These are phyloP conservation scores for Cryptus armator DNA, from an alignment of 2,888 invertebrate genomes.

Conservation along the genomic window DNA sequence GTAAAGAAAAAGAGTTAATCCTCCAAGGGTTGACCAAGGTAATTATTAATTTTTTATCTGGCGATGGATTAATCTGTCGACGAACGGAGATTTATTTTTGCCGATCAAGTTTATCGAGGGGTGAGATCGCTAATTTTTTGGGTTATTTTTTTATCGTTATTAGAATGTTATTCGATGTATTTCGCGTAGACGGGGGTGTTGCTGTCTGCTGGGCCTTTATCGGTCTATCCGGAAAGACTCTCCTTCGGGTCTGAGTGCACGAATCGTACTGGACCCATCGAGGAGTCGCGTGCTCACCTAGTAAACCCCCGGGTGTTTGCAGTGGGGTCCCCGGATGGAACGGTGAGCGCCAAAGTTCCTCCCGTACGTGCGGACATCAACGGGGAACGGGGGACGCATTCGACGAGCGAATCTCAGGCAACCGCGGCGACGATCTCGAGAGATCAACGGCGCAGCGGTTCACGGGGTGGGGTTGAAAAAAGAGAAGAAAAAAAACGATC, in stretches of 20 bases:
- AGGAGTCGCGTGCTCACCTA: constrained; percentile 81
- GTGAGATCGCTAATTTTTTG: constrained; percentile 24
- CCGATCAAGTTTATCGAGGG: neutral
- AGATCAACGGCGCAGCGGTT: constrained; percentile 49
- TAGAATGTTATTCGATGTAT: neutral
- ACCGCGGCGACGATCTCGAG: constrained; percentile 54
- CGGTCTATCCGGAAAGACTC: constrained; percentile 70
- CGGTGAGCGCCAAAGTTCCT: constrained; percentile 70
- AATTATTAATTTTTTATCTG: constrained; percentile 2
- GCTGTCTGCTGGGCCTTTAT: constrained; percentile 22
- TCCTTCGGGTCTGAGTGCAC: constrained; percentile 82
- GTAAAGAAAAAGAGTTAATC: constrained; percentile 9
- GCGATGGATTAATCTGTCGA: neutral
- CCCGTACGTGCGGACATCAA: constrained; percentile 60
- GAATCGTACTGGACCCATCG: constrained; percentile 82
- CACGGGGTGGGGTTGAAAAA: constrained; percentile 46
- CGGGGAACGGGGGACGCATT: constrained; percentile 37
- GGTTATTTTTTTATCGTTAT: neutral
- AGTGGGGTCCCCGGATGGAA: constrained; percentile 65
- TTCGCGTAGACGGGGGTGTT: constrained; percentile 12
- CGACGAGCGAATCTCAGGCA: constrained; percentile 29
- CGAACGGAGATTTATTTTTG: constrained; percentile 22
- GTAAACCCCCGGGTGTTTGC: constrained; percentile 76
- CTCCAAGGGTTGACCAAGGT: neutral
- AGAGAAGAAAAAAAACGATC: neutral